Evolutionary conservation across 2,113 vertebrate species (phyloP), one percentile per base, ranked within the genome.

Genomic region (Petroica traversi): DNA sequence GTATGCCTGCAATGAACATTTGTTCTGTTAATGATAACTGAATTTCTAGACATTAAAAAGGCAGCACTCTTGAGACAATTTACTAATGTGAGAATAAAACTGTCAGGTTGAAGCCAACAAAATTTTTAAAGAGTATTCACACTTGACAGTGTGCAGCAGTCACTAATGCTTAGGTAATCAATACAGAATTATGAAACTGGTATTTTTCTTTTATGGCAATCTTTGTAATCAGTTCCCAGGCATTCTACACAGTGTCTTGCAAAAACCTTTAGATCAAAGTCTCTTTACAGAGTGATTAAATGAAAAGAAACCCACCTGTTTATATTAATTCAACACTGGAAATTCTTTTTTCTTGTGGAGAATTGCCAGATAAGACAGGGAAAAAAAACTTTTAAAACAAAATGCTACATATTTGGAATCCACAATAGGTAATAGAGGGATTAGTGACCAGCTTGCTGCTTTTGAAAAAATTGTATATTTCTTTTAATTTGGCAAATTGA

Each of bases 51-150:
- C 40, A 46, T 12, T 73, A 75, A 94, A 72, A 86, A 89, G 41
- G 51, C 22, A 89, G 40, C 57, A 81, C 34, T 77, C 55, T 31
- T 40, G 40, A 90, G 48, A 92, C 45, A 1, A 78, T 93, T 93
- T 64, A 71, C 46, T 92, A 55, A 66, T 24, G 40, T 46, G 29
- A 88, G 83, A 93, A 76, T 79, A 94, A 94, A 96, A 43, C n/a
- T 79, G 63, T 66, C 76, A 89, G n/a, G 34, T 2, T 34, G 73
- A 94, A 97, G 78, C 57, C 62, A 89, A 82, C 41, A 69, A 86
- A 92, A 66, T n/a, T 79, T 92, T 88, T 85, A 85, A 94, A 88
- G 52, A 62, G 29, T 22, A 77, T 63, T 92, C 80, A 83, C 59
- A 94, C 54, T 90, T 86, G 41, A 51, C 4, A 1, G 45, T 23